Base-by-base conservation (phyloP, 2,888 invertebrate species). In the Augochlorella aurata region DNA sequence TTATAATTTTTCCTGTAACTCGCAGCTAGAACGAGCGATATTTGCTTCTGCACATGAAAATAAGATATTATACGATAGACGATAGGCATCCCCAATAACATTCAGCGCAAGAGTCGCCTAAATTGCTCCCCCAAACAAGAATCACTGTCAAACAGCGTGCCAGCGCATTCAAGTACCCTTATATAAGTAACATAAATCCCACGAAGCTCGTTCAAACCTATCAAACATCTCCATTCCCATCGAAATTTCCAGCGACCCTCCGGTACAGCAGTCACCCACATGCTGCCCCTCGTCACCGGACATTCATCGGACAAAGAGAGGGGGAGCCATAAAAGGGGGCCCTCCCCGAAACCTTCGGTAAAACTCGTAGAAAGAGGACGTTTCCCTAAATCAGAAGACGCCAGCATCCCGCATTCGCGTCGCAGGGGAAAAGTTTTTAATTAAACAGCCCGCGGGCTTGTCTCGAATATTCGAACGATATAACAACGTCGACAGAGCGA, bases 381-480 rank as follows among this genome's bases (percentile, higher is more conserved):
- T 78, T 82, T 82, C 69, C 70, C 16, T 73, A 52, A 74, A 82
- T 82, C 76, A 21, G 47, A 68, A 81, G 73, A 78, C 24, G 66
- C 54, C 47, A 44, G 52, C 24, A 21, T 66, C 49, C 45, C 77
- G 79, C n/a, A 63, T 52, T 54, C 44, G 24, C 44, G 52, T 14
- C 61, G 65, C 9, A 70, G 61, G 29, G 52, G 66, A 74, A 79
- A 78, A 87, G 81, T 86, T 87, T 87, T 87, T 87, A 89, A 89
- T 89, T 88, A 87, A 89, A 86, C 84, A 79, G 77, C 81, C 82
- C 63, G 69, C 67, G 70, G 79, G 61, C 14, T 24, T 58, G 73
- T 68, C 54, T 72, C 73, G 63, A 49, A 69, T 81, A 50, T 74
- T 76, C 78, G 54, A 77, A 74, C 66, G 77, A 68, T 45, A 69